Evolutionary conservation across 2,113 vertebrate species (phyloP).

Genomic region (Procapra przewalskii): DNA sequence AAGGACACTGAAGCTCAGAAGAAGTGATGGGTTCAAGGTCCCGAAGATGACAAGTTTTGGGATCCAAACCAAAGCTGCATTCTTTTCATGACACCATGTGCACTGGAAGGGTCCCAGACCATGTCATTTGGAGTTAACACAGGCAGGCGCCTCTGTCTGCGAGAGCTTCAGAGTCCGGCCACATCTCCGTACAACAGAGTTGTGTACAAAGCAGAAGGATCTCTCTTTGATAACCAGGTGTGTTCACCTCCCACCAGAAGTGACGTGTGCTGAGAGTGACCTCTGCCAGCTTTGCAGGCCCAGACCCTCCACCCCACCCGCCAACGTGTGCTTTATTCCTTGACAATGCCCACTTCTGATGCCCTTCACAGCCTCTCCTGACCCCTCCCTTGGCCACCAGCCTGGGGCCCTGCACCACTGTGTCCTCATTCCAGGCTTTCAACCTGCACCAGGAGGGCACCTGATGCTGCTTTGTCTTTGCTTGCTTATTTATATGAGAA

Average conservation of each 20-base stretch:
- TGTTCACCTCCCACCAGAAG: neutral
- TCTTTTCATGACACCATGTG: neutral
- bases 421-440: neutral
- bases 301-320: neutral
- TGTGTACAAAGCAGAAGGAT: neutral
- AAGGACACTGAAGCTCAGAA: neutral
- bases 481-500: neutral
- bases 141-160: neutral
- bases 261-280: neutral
- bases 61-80: neutral
- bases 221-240: neutral
- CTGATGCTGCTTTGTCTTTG: neutral
- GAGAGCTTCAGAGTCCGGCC: neutral
- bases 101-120: neutral
- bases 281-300: neutral
- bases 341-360: accelerated
- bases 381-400: neutral
- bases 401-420: neutral
- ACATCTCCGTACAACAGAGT: neutral
- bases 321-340: neutral
- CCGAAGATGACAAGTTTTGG: neutral
- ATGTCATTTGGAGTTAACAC: neutral
- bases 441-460: neutral
- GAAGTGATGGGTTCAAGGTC: neutral
- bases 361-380: neutral